Percentiles rank a stretch among this genome's conserved stretches.
phyloP scores from a whole-genome alignment of 2,797 vertebrate genomes.

The Notamacropus eugenii region DNA sequence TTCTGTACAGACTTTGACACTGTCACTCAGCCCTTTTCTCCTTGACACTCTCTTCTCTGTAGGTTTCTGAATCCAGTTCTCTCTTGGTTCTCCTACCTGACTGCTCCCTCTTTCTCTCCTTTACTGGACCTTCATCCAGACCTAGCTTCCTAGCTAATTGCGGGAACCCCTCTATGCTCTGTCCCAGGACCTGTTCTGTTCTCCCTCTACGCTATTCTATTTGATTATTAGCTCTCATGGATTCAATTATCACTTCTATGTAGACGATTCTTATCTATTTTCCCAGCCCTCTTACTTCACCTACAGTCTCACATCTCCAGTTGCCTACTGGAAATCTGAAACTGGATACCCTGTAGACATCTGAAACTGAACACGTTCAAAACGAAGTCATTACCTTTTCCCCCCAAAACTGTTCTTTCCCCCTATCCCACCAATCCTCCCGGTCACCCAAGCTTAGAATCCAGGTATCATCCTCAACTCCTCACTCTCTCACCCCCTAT shows the following conservation, averaged over 20 bases:
- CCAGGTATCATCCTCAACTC: no score
- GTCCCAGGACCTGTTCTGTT: background rate
- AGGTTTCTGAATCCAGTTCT: background rate
- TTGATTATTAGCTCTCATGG: background rate
- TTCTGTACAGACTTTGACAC: background rate
- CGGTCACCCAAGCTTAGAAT: no score
- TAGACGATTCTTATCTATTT: background rate
- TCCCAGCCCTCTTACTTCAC: constrained; percentile 6
- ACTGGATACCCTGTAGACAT: no score
- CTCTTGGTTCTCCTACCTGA: background rate
- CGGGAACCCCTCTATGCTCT: background rate
- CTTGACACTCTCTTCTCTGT: background rate
- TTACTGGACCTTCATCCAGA: background rate
- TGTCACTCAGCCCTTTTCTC: no score
- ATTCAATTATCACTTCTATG: background rate
- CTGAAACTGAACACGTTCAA: no score
- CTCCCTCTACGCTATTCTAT: background rate
- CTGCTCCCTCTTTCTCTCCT: background rate
- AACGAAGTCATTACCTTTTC: no score
- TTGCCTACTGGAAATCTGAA: background rate
- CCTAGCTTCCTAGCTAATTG: background rate
- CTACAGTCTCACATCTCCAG: background rate
- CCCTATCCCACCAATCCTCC: no score
- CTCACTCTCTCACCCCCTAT: no score
- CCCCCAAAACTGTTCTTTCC: no score